Evolutionary conservation across 92 coral and sea anemone species (phyloP).

Genomic region (Palythoa heliodiscus): DNA sequence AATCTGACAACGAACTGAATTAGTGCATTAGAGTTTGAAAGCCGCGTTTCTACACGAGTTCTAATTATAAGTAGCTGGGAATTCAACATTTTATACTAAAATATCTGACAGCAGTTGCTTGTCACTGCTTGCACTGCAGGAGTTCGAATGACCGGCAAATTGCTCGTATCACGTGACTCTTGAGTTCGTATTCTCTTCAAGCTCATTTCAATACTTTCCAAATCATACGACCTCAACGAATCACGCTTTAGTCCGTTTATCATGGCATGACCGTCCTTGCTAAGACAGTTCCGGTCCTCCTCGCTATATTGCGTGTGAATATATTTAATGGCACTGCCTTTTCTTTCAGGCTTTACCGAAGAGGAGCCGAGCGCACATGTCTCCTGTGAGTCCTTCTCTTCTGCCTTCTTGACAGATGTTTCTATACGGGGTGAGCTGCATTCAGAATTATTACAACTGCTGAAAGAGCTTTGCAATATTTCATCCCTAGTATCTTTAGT

Average conservation of each 20-base stretch:
- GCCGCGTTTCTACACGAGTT: not conserved
- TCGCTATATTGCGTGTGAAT: slow-evolving; percentile 52
- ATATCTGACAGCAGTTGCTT: slow-evolving; percentile 94
- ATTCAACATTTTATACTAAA: slow-evolving; percentile 41
- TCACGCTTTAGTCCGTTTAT: slow-evolving; percentile 53
- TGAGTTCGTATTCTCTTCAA: slow-evolving; percentile 61
- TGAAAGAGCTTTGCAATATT: not conserved
- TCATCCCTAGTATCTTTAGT: not conserved
- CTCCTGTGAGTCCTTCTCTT: slow-evolving; percentile 5
- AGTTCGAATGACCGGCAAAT: slow-evolving; percentile 58
- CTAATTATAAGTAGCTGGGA: not conserved
- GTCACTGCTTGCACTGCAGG: slow-evolving; percentile 74
- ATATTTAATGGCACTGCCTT: slow-evolving; percentile 75
- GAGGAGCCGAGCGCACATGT: not conserved
- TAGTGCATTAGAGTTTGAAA: not conserved
- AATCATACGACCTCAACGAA: slow-evolving; percentile 57
- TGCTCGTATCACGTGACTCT: slow-evolving; percentile 52
- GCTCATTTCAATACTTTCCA: slow-evolving; percentile 73
- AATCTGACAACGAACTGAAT: not conserved
- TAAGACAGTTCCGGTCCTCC: slow-evolving; percentile 54
- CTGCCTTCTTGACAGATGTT: not conserved
- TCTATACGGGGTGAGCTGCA: not conserved
- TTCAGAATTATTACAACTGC: slow-evolving; percentile 5
- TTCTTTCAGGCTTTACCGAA: slow-evolving; percentile 52
- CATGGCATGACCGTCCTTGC: slow-evolving; percentile 32